Evolutionary conservation across 2,113 vertebrate genomes (phyloP), one percentile per base, ranked within the genome.

Genomic region (Chaetorhynchus papuensis): DNA sequence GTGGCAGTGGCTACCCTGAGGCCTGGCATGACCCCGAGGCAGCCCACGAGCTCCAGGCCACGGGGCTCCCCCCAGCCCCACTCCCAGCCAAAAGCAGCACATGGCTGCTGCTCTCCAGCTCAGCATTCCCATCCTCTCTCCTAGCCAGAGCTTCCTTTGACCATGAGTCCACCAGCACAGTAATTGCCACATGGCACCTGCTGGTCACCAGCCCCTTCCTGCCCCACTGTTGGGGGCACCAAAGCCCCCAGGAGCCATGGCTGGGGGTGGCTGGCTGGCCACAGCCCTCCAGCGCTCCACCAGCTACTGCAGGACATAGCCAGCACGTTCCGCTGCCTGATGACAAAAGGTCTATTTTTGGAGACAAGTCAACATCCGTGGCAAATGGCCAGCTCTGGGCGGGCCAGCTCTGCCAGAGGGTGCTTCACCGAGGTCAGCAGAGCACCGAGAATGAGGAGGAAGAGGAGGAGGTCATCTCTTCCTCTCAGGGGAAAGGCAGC

Each of bases 321-420:
- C 1, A 92, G 88, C 70, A 74, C 0, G 0, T 88, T 82, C 68
- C 42, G 57, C 66, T 90, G 80, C 59, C 79, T 72, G 60, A 75
- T 92, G 70, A 87, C 92, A 96, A 94, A 91, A 79, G 88, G 30
- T 49, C 91, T 93, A 87, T 82, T 94, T 95, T 66, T 59, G 86
- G 89, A 81, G 70, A 75, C 60, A 74, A 61, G 79, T 63, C 80
- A 95, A 93, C 85, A 94, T 64, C 65, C 6, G 1, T 6, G 1
- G 83, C n/a, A 30, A 41, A 56, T 23, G 26, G 50, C 52, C 76
- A 93, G 68, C 59, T 69, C 47, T 23, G 7, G 57, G 64, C 1
- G 0, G 68, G 63, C 23, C 50, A 87, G 45, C 23, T 76, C 54
- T 85, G 63, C 37, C 76, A 91, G 12, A 83, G 16, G 63, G 68